These are phyloP conservation scores for Phylloscopus trochiloides DNA, from an alignment of 2,113 vertebrate genomes.

Conservation along the genomic window DNA sequence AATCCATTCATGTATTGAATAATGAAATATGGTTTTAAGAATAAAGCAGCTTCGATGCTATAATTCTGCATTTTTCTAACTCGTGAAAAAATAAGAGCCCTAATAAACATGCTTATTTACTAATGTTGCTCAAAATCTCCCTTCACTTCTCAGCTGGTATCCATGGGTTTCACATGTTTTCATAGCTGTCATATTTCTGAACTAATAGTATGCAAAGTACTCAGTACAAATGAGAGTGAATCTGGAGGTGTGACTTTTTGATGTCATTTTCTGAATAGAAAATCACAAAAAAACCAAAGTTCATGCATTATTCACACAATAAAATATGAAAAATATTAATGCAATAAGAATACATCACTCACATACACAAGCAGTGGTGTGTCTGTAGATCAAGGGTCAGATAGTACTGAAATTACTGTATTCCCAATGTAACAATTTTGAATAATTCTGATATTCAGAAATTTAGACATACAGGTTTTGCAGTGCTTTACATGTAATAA, in stretches of 20 bases:
- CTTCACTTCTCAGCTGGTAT: not conserved
- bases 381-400: not conserved
- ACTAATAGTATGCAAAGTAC: not conserved
- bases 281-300: not conserved
- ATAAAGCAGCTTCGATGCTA: not conserved
- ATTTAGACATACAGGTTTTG: not conserved
- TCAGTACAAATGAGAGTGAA: slow-evolving; percentile 3
- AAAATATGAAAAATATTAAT: not conserved
- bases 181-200: not conserved
- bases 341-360: not conserved
- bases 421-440: not conserved
- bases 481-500: not conserved
- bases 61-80: not conserved
- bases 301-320: not conserved
- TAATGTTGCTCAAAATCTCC: not conserved
- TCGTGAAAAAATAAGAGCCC: not conserved
- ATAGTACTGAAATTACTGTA: not conserved
- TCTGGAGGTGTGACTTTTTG: not conserved
- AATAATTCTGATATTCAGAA: not conserved
- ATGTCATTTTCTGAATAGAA: slow-evolving; percentile 14
- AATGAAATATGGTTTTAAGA: not conserved
- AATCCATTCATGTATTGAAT: not conserved
- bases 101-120: not conserved
- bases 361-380: not conserved
- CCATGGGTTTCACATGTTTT: not conserved